Conservation (phyloP, 2,113 vertebrate species). For the Smithornis capensis region DNA sequence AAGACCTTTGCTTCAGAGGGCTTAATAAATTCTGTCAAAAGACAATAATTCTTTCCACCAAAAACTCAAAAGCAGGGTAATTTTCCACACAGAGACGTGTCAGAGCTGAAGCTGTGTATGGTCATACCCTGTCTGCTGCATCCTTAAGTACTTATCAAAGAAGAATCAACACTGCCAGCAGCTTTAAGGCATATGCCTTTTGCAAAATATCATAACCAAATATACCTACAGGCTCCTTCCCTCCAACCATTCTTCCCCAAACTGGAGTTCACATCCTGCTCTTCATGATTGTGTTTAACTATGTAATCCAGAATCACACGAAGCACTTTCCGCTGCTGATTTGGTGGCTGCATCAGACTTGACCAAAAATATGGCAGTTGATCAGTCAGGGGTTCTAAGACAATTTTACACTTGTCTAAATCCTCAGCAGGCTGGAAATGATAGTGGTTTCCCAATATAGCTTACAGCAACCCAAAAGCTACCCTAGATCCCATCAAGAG, state of each 20-base stretch:
- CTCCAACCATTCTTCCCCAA: neutral
- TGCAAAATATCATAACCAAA: neutral
- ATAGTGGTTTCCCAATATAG: neutral
- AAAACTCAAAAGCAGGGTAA: neutral
- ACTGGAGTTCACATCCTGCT: neutral
- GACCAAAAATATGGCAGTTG: neutral
- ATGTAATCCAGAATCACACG: neutral
- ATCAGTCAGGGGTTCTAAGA: neutral
- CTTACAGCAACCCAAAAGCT: neutral
- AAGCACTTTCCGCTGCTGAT: neutral
- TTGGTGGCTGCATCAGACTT: neutral
- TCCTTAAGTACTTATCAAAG: neutral
- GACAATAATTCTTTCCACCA: neutral
- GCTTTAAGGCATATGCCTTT: neutral
- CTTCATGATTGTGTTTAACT: neutral
- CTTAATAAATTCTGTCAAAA: slow-evolving; percentile 1
- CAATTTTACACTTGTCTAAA: neutral
- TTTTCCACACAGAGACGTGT: neutral
- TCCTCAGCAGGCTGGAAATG: neutral
- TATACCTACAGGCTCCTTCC: neutral
- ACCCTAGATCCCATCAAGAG: neutral
- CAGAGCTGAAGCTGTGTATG: neutral
- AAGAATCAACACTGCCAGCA: neutral
- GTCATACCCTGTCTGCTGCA: neutral
- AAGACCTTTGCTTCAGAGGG: neutral